Conservation (phyloP, 2,113 vertebrate species). For the Sinosuthora webbiana region DNA sequence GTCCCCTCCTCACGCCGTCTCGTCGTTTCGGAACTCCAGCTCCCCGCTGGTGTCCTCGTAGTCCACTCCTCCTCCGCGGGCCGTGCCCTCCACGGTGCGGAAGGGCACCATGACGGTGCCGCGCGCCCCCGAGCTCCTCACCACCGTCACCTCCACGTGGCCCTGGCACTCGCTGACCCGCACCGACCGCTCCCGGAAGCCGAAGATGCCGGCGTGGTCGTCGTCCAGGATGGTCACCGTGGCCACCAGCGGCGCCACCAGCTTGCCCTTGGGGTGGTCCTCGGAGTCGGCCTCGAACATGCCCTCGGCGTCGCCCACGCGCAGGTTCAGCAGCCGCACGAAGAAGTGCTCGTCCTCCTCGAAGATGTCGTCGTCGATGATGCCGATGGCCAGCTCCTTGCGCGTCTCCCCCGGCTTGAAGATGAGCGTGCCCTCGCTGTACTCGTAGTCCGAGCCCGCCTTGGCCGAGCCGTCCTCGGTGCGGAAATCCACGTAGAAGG, state of each 20-base stretch:
- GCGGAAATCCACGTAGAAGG: conserved; percentile 95
- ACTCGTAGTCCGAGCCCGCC: conserved; percentile 92
- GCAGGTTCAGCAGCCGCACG: conserved; percentile 90
- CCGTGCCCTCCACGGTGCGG: conserved; percentile 84
- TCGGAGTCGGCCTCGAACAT: conserved; percentile 91
- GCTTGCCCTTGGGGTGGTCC: conserved; percentile 79
- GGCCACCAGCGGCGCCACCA: conserved; percentile 86
- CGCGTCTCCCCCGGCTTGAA: conserved; percentile 78
- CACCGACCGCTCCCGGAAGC: conserved; percentile 84
- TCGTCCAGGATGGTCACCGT: conserved; percentile 96
- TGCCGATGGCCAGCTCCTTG: conserved; percentile 86
- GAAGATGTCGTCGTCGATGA: conserved; percentile 97
- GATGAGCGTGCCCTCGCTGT: conserved; percentile 79
- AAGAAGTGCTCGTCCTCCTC: conserved; percentile 99
- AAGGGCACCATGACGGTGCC: conserved; percentile 93
- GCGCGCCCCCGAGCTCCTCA: conserved; percentile 89
- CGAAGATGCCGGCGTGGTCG: conserved; percentile 97
- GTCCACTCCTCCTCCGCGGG: conserved; percentile 83
- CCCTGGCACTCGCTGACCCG: conserved; percentile 93
- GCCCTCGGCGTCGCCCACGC: conserved; percentile 89
- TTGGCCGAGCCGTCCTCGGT: conserved; percentile 95
- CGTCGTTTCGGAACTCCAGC: conserved; percentile 91
- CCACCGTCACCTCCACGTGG: conserved; percentile 88
- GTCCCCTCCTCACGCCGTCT: conserved; percentile 82
- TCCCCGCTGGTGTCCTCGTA: conserved; percentile 89